Evolutionary conservation across 1,140 invertebrate species (phyloP), one percentile per base, ranked within the genome.

Genomic region (Zaprionus inermis): DNA sequence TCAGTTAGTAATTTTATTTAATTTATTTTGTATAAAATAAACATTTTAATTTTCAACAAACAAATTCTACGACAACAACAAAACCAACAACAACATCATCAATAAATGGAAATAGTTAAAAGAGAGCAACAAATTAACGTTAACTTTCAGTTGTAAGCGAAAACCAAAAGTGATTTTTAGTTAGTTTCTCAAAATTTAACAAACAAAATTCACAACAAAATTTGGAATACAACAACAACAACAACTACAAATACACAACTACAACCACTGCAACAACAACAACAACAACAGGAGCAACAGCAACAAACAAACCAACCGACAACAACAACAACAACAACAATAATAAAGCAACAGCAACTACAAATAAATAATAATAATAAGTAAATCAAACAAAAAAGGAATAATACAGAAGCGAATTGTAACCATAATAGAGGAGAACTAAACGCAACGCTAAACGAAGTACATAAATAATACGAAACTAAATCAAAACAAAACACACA

Each of bases 171-270:
- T 89, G 89, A 91, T 91, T 91, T 91, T 91, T 73, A 90, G 90
- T 91, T 91, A 88, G 90, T 91, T 91, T 91, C 90, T 91, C 90
- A 91, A 91, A 91, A 91, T 91, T 91, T 91, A 91, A 91, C 90
- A 91, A 91, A 82, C 86, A 90, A 90, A 90, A 90, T 90, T 90
- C 86, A 90, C 85, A 90, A 90, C 85, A 90, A 90, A 90, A 90
- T 90, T 90, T 90, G 85, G 85, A 90, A 90, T 90, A 91, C 89
- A 86, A 90, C 79, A 76, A 90, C 84, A 82, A 91, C 70, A 68
- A 74, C 74, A 61, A 78, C n/a, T n/a, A n/a, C 80, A 76, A 79
- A 66, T 70, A 77, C 61, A 67, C 64, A 76, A 66, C 70, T 61
- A 84, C 76, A 67, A 82, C 79, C 67, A 78, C 72, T 75, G 74